Evolutionary conservation across 2,888 invertebrate genomes (phyloP).

Genomic region (Tortrix viridana): DNA sequence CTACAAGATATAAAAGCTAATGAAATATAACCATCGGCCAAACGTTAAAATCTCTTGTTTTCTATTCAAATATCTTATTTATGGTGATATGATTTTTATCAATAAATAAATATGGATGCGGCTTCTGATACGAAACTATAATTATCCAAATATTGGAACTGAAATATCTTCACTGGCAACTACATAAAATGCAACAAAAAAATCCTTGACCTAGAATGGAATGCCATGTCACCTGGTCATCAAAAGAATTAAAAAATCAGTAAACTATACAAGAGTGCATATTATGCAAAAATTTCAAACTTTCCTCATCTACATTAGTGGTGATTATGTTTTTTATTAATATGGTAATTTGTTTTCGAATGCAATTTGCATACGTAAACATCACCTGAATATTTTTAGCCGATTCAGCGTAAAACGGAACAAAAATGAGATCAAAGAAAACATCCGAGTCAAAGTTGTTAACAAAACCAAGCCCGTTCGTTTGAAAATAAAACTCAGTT

Average conservation of each 20-base stretch:
- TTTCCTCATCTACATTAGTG: slow-evolving; percentile 26
- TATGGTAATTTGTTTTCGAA: slow-evolving; percentile 23
- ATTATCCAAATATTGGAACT: no score
- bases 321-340: slow-evolving; percentile 23
- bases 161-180: neutral
- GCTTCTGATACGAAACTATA: neutral
- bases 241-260: slow-evolving; percentile 8
- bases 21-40: slow-evolving; percentile 9
- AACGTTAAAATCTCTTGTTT: slow-evolving; percentile 16
- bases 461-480: slow-evolving; percentile 5
- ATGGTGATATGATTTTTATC: slow-evolving; percentile 20
- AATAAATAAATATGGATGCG: slow-evolving; percentile 7
- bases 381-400: slow-evolving; percentile 11
- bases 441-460: slow-evolving; percentile 11
- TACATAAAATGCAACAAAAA: neutral
- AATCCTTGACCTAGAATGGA: slow-evolving; percentile 26
- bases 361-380: slow-evolving; percentile 25
- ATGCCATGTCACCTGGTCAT: neutral
- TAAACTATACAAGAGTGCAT: slow-evolving; percentile 1
- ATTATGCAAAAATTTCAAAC: slow-evolving; percentile 30
- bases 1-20: neutral
- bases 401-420: slow-evolving; percentile 16
- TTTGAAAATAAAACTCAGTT: slow-evolving; percentile 24
- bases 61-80: slow-evolving; percentile 17
- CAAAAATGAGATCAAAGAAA: slow-evolving; percentile 21